A percentile compares a stretch with the other conserved stretches of the same genome.
These are phyloP conservation scores for Telmatochromis brichardi DNA, from an alignment of 2,113 vertebrate species.

Conservation along the genomic window DNA sequence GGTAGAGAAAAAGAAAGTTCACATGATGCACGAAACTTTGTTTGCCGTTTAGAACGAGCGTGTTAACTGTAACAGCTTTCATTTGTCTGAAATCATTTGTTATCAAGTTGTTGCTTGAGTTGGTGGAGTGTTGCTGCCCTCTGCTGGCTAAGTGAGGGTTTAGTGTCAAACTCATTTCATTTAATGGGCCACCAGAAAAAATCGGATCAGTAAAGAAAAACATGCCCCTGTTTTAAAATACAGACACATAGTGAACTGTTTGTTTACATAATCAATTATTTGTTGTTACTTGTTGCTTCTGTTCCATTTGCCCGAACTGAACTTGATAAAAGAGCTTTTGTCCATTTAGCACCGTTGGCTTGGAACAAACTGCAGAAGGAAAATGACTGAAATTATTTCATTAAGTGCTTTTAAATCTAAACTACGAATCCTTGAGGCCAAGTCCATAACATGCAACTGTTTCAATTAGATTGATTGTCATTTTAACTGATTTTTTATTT, in stretches of 20 bases:
- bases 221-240: neutral
- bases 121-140: conserved; percentile 23
- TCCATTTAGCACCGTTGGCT: rapidly evolving
- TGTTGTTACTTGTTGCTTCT: no score
- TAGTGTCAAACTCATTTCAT: neutral
- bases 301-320: no score
- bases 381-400: no score
- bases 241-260: neutral
- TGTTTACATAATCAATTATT: neutral
- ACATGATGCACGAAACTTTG: neutral
- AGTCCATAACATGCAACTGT: no score
- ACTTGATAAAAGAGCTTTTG: no score
- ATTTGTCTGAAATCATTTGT: neutral
- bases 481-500: no score
- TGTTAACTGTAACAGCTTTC: neutral
- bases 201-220: neutral
- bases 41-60: neutral
- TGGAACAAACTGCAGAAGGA: no score
- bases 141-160: neutral
- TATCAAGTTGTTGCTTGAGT: neutral
- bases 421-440: no score
- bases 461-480: rapidly evolving
- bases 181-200: neutral
- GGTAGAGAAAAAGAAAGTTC: conserved; percentile 55
- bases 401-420: no score